Evolutionary conservation across 2,888 invertebrate genomes (phyloP), one percentile per base, ranked within the genome.

Genomic region (Temnothorax unifasciatus): DNA sequence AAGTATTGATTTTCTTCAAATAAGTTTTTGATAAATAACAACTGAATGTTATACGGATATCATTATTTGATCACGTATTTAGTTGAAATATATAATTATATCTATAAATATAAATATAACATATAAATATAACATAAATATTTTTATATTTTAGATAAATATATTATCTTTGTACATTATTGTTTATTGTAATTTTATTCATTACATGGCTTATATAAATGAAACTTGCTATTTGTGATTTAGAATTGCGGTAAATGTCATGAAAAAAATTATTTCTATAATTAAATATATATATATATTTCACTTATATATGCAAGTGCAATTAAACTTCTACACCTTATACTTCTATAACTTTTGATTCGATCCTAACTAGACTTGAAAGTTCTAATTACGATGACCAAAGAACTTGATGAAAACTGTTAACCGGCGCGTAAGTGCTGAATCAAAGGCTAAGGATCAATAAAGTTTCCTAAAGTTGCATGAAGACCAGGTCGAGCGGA

Each of bases 361-460:
- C 8, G 29, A 44, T 59, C 3, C 29, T 38, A 74, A 74, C 59
- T 74, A 61, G 3, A 29, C 25, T 47, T 74, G 15, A 61, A 74
- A n/a, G 15, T 74, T 59, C 44, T n/a, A 59, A 64, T 76, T 76
- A 38, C 18, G 34, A 64, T 29, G 9, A 59, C 6, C 8, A 25
- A 75, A 64, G 64, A 75, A 75, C 15, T 34, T 13, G 29, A 21
- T 21, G 34, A 64, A 76, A 64, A 47, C 34, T 75, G 50, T 68
- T 68, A 52, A 52, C 41, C 41, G 25, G 3, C 38, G 9, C 18
- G 13, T 29, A 29, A 68, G 9, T n/a, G 52, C n/a, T 41, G 41
- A 76, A 76, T 76, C 64, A 64, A 69, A 34, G 34, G 54, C 21
- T 38, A n/a, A 1, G 57, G 41, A 68, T 54, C 25, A n/a, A 63